Evolutionary conservation across 2,888 invertebrate genomes (phyloP), one percentile per base, ranked within the genome.

Genomic region (Pollenia labialis): DNA sequence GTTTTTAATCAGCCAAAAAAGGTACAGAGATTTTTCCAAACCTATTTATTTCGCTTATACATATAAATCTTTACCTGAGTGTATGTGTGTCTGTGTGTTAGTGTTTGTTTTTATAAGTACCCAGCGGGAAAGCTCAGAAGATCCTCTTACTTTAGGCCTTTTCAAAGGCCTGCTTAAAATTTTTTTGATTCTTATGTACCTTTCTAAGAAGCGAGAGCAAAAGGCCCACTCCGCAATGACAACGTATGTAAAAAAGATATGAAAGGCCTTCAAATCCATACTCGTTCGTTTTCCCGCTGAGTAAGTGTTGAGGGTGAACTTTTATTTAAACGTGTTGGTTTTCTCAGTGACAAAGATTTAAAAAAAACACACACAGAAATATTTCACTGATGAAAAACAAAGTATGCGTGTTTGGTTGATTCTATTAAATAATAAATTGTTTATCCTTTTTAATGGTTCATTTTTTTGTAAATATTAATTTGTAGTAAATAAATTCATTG

Each of bases 351-450:
- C 11, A 23, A 9, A 60, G 4, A n/a, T 8, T 48, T 32, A 18
- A 23, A 32, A n/a, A 23, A 16, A 12, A 18, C 4, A 64, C 14
- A 66, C 12, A 52, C 3, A 18, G 1, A 64, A 74, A 56, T 69
- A 44, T 75, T 72, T 62, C 46, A 72, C 16, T 52, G 62, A 23
- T 58, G 14, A 62, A 12, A 60, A 46, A 16, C 46, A 14, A 11
- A 3, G 12, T 58, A 48, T 56, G 46, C 4, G 9, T 64, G 54
- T 12, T 32, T 44, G 48, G 14, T 7, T 50, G 48, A 69, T 62
- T 42, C 42, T 62, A 52, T 56, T 77, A 4, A 66, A 56, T 56
- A 56, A 68, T 58, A 77, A 76, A 68, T 68, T 64, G 80, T 74
- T 74, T 75, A 64, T 64, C n/a, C 50, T 66, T 68, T 68, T 32